A percentile compares a stretch with the other conserved stretches of the same genome.
These are phyloP conservation scores for Nasonia giraulti DNA, from an alignment of 1,140 invertebrate species.

Conservation along the genomic window DNA sequence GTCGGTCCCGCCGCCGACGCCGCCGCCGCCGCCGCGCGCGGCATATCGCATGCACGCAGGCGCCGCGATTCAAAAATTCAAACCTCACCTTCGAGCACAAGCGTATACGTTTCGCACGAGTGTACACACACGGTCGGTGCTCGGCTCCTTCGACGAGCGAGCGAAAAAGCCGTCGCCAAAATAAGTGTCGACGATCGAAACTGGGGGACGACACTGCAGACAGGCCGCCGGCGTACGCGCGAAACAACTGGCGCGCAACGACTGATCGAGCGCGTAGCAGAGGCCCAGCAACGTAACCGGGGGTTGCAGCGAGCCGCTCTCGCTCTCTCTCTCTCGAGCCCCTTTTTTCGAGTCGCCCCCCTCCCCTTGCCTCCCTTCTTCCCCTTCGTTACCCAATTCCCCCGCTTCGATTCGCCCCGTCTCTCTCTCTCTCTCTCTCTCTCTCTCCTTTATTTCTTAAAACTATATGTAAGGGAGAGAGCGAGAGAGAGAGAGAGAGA, in stretches of 20 bases:
- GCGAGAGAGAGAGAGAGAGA: too few species aligned
- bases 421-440: too few species aligned
- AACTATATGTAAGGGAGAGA: background rate
- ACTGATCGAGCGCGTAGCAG: background rate
- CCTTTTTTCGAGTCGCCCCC: conserved; percentile 40
- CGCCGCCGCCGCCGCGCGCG: conserved; percentile 44
- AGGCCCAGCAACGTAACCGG: background rate
- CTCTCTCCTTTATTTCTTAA: background rate
- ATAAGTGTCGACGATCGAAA: too few species aligned
- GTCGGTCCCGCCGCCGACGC: background rate
- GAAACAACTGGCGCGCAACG: background rate
- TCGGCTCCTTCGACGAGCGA: too few species aligned
- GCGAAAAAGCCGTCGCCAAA: too few species aligned
- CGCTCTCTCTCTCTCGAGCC: conserved; percentile 51
- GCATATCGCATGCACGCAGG: background rate
- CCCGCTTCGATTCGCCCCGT: conserved; percentile 43
- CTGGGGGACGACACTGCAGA: too few species aligned
- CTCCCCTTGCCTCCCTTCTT: conserved; percentile 53
- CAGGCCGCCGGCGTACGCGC: background rate
- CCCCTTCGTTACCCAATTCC: conserved; percentile 53
- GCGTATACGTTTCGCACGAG: too few species aligned
- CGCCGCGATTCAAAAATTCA: conserved; percentile 1
- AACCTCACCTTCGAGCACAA: background rate
- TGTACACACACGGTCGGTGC: too few species aligned
- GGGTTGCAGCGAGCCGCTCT: background rate